A percentile compares a stretch with the other conserved stretches of the same genome.
Evolutionary conservation across 2,113 vertebrate genomes (phyloP).

Genomic region (Brienomyrus longianalis): DNA sequence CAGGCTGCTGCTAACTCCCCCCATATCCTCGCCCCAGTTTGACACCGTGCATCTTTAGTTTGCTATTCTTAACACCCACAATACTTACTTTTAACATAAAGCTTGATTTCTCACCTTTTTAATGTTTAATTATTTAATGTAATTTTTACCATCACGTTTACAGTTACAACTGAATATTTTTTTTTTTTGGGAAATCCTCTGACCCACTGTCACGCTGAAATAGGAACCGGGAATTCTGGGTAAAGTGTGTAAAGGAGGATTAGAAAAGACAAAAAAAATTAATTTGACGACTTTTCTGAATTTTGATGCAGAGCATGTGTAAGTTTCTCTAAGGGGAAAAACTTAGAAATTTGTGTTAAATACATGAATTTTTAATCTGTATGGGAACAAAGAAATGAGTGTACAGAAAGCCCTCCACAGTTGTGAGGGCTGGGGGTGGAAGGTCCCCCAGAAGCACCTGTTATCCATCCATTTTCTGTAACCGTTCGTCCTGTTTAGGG

Average conservation of each 20-base stretch:
- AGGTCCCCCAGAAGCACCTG: neutral
- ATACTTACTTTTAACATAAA: neutral
- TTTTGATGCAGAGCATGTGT: neutral
- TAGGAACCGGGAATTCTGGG: neutral
- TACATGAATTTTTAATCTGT: neutral
- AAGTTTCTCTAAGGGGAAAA: neutral
- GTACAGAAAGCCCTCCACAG: neutral
- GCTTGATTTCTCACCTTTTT: neutral
- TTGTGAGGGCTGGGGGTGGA: neutral
- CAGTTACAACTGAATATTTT: neutral
- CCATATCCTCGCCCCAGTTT: neutral
- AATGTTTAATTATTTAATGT: neutral
- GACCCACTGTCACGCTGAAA: neutral
- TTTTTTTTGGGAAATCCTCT: neutral
- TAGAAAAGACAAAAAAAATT: neutral
- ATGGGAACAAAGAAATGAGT: neutral
- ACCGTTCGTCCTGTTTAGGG: too few relatives aligned
- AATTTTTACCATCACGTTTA: neutral
- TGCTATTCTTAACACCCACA: neutral
- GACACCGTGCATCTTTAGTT: neutral
- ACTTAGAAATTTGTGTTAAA: neutral
- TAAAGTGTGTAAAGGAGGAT: neutral
- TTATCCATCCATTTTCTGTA: too few relatives aligned
- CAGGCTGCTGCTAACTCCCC: neutral
- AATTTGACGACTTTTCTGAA: neutral